Evolutionary conservation across 2,888 invertebrate species (phyloP), one percentile per base, ranked within the genome.

Genomic region (Acanthococcus lagerstroemiae): DNA sequence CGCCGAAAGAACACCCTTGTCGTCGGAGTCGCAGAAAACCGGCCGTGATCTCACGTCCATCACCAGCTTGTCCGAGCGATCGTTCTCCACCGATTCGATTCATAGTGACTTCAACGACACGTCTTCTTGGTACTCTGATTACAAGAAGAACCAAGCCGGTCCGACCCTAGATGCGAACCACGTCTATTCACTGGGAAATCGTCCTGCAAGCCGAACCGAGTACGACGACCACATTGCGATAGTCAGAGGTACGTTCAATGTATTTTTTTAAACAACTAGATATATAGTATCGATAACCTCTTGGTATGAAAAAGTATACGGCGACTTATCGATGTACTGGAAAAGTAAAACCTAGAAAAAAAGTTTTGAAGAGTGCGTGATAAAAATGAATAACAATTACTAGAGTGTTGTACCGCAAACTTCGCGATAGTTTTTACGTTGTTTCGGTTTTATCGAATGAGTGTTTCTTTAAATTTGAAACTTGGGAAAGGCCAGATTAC

Each of bases 241-340:
- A 44, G 26, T 58, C 46, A 58, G 19, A 58, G 58, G 58, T 58
- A 45, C 46, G 58, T 58, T n/a, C n/a, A n/a, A n/a, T n/a, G n/a
- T n/a, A n/a, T n/a, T n/a, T n/a, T n/a, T n/a, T n/a, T n/a, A n/a
- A n/a, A n/a, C n/a, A 37, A 37, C n/a, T 15, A n/a, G 3, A 37
- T 37, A n/a, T n/a, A 37, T 3, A 37, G 37, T 30, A 37, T n/a
- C 37, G 37, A n/a, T n/a, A n/a, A n/a, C n/a, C n/a, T n/a, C n/a
- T n/a, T n/a, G n/a, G n/a, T n/a, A n/a, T n/a, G n/a, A n/a, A n/a
- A n/a, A n/a, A n/a, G n/a, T n/a, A n/a, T n/a, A n/a, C n/a, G n/a
- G n/a, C n/a, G n/a, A n/a, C n/a, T n/a, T n/a, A n/a, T n/a, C n/a
- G n/a, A n/a, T n/a, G n/a, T n/a, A n/a, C n/a, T n/a, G n/a, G n/a